Evolutionary conservation across 2,113 vertebrate genomes (phyloP).

Genomic region (Lamprotornis superbus): DNA sequence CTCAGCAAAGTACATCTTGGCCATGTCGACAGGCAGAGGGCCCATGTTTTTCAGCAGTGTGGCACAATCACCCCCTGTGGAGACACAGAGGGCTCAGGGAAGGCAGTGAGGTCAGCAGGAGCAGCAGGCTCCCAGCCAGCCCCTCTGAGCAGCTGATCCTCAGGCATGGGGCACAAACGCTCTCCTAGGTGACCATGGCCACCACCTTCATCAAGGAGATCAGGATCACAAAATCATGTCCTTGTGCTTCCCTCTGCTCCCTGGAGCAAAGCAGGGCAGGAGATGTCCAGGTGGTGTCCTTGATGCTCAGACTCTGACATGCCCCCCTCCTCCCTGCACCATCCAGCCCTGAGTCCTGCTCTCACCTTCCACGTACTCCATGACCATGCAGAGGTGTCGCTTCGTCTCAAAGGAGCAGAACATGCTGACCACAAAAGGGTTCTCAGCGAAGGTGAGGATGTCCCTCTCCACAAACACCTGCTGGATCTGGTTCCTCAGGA

Average conservation of each 20-base stretch:
- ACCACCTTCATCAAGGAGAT: background rate
- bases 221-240: background rate
- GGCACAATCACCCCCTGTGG: constrained; percentile 91
- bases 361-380: constrained; percentile 98
- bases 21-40: constrained; percentile 94
- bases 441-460: constrained; percentile 96
- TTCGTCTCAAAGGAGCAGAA: constrained; percentile 98
- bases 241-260: background rate
- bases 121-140: background rate
- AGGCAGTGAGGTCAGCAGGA: background rate
- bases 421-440: constrained; percentile 98
- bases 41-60: constrained; percentile 97
- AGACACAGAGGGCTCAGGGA: background rate
- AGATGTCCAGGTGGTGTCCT: background rate
- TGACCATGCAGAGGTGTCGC: constrained; percentile 97
- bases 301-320: background rate
- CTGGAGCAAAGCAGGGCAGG: background rate
- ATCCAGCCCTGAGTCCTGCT: accelerated
- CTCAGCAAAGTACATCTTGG: constrained; percentile 95
- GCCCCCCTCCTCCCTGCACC: background rate
- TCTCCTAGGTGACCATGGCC: background rate
- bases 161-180: accelerated
- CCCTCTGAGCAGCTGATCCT: background rate
- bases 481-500: constrained; percentile 97
- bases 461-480: constrained; percentile 97